Evolutionary conservation across 2,888 invertebrate species (phyloP), one percentile per base, ranked within the genome.

Genomic region (Margaritifera margaritifera): DNA sequence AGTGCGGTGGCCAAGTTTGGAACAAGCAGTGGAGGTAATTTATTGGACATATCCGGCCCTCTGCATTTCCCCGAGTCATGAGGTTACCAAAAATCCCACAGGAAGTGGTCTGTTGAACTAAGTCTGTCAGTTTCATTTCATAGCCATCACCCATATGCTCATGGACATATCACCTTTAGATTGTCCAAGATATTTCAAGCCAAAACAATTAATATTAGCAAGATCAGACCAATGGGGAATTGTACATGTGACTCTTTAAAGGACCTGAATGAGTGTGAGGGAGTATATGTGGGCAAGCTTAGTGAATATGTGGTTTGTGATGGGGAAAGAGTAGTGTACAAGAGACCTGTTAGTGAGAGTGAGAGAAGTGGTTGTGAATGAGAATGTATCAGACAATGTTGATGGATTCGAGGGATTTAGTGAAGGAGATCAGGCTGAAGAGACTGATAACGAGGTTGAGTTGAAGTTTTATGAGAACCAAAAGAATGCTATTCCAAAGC

Each of bases 161-260:
- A 56, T 64, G 64, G 64, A 64, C 50, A 64, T 57, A 27, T 50
- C 57, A 54, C 64, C 64, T 20, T 64, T 64, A 55, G 52, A 5
- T 57, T 64, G 22, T 57, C 57, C n/a, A 57, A 64, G 57, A n/a
- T 20, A 4, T 64, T 64, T 25, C 64, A 64, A 50, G 25, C 53
- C 20, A 50, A 64, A 31, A 55, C 22, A 20, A 11, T 64, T 18
- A 57, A 64, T 50, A 57, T 64, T 42, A 57, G 64, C 31, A 57
- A 18, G 20, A 54, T 64, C 19, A 25, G 27, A 25, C 57, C 25
- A 27, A 15, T 19, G 25, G 57, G 56, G 15, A 25, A 22, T 19
- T 57, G 64, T 31, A 31, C 50, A n/a, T 64, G 64, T 57, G 56
- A 51, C 18, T n/a, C 27, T 53, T 57, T 68, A 52, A 20, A 60